phyloP scores from a whole-genome alignment of 2,888 invertebrate species.

The Stenurella melanura region DNA sequence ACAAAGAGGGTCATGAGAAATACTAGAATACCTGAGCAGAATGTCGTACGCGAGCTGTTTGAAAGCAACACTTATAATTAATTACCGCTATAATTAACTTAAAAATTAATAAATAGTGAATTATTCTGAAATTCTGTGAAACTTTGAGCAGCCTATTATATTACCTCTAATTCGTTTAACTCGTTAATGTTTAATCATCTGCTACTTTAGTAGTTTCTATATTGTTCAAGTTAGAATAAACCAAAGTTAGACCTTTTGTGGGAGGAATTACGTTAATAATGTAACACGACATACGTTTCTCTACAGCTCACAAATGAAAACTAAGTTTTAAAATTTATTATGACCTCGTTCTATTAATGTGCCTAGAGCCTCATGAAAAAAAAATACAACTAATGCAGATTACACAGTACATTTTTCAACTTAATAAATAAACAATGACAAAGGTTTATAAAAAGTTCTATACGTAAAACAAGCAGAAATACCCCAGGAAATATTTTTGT shows the following conservation, averaged over 20 bases:
- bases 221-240: conserved; percentile 34
- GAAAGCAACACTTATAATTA: conserved; percentile 13
- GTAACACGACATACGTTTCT: not conserved
- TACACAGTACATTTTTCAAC: too few relatives aligned
- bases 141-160: conserved; percentile 6
- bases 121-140: conserved; percentile 14
- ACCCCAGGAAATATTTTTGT: too few relatives aligned
- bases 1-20: conserved; percentile 33
- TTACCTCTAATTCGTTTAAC: conserved; percentile 11
- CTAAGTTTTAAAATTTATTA: conserved; percentile 36
- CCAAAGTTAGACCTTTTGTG: conserved; percentile 37
- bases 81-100: not conserved
- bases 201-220: conserved; percentile 18
- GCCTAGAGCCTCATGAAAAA: too few relatives aligned
- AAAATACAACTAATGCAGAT: too few relatives aligned
- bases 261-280: conserved; percentile 8
- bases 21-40: conserved; percentile 9
- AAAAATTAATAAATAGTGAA: conserved; percentile 11
- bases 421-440: too few relatives aligned
- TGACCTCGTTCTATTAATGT: conserved; percentile 7
- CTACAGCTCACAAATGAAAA: not conserved
- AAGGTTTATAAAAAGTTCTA: too few relatives aligned
- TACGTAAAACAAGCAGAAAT: too few relatives aligned
- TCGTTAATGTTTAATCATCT: conserved; percentile 24
- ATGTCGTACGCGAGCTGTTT: conserved; percentile 8